Conservation (phyloP, 2,888 invertebrate species). For the Dendrolimus pini region DNA sequence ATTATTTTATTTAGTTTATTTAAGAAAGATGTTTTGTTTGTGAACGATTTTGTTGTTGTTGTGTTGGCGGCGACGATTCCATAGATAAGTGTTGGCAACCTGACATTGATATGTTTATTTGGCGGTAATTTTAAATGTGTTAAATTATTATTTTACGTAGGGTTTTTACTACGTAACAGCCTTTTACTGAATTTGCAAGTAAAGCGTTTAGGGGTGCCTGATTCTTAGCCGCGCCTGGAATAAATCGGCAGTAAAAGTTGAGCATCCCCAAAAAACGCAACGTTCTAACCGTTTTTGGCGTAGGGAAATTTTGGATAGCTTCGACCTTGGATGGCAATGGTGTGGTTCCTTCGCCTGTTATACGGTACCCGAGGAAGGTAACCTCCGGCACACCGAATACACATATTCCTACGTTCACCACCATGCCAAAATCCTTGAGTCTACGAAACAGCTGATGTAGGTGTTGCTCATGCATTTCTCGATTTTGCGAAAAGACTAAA, state of each 20-base stretch:
- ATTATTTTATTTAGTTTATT: too few relatives aligned
- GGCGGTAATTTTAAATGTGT: too few relatives aligned
- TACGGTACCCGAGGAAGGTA: slow-evolving; percentile 4
- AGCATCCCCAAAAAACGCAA: slow-evolving; percentile 21
- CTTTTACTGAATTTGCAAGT: slow-evolving; percentile 22
- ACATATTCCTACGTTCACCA: background rate
- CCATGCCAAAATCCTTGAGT: background rate
- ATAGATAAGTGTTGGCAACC: too few relatives aligned
- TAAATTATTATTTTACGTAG: too few relatives aligned
- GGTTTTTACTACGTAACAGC: too few relatives aligned
- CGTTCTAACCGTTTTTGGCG: slow-evolving; percentile 12
- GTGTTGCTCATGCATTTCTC: background rate
- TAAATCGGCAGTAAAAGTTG: slow-evolving; percentile 28
- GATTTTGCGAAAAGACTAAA: slow-evolving; percentile 15
- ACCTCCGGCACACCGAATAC: background rate
- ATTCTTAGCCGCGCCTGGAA: slow-evolving; percentile 23
- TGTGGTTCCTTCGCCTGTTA: slow-evolving; percentile 5
- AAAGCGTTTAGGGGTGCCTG: slow-evolving; percentile 24
- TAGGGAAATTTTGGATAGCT: slow-evolving; percentile 9
- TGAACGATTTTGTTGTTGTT: too few relatives aligned
- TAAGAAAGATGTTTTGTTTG: too few relatives aligned
- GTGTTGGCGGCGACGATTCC: too few relatives aligned
- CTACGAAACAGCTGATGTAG: background rate
- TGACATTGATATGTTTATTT: too few relatives aligned
- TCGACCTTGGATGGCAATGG: slow-evolving; percentile 7